These are phyloP conservation scores for Onychomys arenicola DNA, from an alignment of 2,797 vertebrate genomes.

Conservation along the genomic window DNA sequence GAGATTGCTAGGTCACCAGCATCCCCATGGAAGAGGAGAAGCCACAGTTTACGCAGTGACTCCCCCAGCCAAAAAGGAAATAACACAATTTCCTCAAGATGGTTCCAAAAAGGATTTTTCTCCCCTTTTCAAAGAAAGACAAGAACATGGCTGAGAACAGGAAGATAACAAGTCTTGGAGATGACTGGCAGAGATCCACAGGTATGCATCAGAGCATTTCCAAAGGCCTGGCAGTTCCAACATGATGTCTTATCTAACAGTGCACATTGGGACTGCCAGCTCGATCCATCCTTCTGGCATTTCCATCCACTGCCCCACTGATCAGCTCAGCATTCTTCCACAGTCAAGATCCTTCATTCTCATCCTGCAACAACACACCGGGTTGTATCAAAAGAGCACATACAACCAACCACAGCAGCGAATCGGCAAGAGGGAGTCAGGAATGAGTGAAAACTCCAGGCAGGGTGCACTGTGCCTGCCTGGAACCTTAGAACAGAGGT, in stretches of 20 bases:
- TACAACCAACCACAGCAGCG: not conserved
- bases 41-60: not conserved
- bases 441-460: not conserved
- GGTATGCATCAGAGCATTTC: not conserved
- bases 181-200: not conserved
- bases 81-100: constrained; percentile 45
- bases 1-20: constrained; percentile 11
- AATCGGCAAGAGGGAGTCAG: not conserved
- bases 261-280: not conserved
- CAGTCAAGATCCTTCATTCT: constrained; percentile 3
- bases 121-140: constrained; percentile 47
- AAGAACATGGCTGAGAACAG: not conserved
- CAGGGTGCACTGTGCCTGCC: not conserved
- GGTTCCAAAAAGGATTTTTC: not conserved
- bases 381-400: not conserved
- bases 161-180: not conserved
- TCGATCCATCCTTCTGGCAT: not conserved
- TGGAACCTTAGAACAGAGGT: not conserved
- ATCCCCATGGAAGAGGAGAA: constrained; percentile 23
- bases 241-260: too few species aligned
- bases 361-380: not conserved
- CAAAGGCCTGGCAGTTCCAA: not conserved
- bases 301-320: not conserved
- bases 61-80: not conserved
- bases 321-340: not conserved